These are phyloP conservation scores for Xestia xanthographa DNA, from an alignment of 2,888 invertebrate species.

Conservation along the genomic window DNA sequence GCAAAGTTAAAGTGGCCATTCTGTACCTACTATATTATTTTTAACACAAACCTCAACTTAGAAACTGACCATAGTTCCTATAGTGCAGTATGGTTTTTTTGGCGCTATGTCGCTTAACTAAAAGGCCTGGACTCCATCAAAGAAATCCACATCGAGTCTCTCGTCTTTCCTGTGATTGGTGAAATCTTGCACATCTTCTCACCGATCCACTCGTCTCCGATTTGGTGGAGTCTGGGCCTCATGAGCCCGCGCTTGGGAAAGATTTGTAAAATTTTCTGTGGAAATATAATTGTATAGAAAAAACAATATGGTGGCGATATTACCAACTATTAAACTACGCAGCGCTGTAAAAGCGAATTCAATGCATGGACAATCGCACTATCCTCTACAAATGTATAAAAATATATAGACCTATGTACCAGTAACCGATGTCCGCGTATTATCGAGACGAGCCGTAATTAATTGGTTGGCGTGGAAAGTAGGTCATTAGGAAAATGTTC, in stretches of 20 bases:
- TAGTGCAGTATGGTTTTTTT: background rate
- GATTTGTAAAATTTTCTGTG: background rate
- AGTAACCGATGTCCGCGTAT: conserved; percentile 43
- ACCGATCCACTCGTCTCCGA: no score
- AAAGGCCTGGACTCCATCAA: background rate
- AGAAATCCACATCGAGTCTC: background rate
- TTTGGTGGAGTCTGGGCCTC: background rate
- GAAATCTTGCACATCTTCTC: no score
- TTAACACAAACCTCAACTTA: no score
- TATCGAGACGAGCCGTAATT: conserved; percentile 59
- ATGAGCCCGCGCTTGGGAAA: background rate
- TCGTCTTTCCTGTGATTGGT: background rate
- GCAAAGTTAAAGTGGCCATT: background rate
- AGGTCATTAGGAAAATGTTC: conserved; percentile 65
- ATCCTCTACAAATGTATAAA: background rate
- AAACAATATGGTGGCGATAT: background rate
- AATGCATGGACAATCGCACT: no score
- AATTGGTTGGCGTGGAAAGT: conserved; percentile 56
- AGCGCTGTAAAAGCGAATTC: background rate
- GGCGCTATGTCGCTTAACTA: background rate
- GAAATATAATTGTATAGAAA: background rate
- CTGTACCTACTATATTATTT: background rate
- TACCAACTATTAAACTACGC: background rate
- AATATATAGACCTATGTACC: conserved; percentile 24
- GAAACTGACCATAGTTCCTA: no score